Conservation (phyloP, 2,113 vertebrate species). For the Ia io region DNA sequence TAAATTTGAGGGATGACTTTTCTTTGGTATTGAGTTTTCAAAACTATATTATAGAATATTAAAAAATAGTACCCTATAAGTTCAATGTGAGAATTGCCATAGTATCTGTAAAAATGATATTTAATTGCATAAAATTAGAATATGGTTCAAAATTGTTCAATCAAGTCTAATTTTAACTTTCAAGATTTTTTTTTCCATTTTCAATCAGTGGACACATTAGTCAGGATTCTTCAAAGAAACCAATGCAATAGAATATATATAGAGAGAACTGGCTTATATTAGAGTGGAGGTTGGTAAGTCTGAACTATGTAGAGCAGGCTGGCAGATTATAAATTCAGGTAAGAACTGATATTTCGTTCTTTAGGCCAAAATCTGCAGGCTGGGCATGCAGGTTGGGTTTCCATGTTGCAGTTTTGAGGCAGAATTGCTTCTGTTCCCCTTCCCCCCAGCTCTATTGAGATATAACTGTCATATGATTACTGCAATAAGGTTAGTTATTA, state of each 20-base stretch:
- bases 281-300: background rate
- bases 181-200: background rate
- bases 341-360: background rate
- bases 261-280: background rate
- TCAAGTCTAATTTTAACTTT: slow-evolving; percentile 31
- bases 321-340: background rate
- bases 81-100: background rate
- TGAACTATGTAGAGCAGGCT: background rate
- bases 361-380: background rate
- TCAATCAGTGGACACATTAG: background rate
- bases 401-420: background rate
- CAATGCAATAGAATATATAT: background rate
- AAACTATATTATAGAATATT: background rate
- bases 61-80: background rate
- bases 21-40: background rate
- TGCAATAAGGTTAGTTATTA: background rate
- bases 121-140: slow-evolving; percentile 25
- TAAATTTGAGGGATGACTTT: slow-evolving; percentile 16
- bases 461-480: background rate
- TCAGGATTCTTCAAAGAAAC: background rate
- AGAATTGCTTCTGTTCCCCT: background rate
- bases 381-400: background rate
- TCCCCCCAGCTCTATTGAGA: background rate
- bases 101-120: background rate
- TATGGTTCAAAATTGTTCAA: background rate